phyloP scores from a whole-genome alignment of 2,888 invertebrate species.

The Drosophila quinaria region DNA sequence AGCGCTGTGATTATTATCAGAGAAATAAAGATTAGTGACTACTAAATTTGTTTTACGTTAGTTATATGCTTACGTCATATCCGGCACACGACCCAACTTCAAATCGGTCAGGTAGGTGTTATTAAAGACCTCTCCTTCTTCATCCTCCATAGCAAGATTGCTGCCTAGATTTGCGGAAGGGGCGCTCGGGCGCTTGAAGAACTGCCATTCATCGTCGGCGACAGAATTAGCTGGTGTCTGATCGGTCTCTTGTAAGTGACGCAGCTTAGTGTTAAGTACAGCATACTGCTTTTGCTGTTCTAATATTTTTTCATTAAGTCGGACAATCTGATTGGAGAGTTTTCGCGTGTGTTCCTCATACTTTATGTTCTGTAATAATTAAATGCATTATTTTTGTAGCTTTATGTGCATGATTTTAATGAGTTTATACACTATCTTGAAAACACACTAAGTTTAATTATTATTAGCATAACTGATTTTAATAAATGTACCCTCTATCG shows the following conservation, averaged over 20 bases:
- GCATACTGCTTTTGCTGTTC: constrained; percentile 84
- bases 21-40: background rate
- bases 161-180: constrained; percentile 70
- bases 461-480: no score
- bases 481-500: no score
- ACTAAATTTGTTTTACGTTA: constrained; percentile 62
- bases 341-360: constrained; percentile 83
- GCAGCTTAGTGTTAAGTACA: constrained; percentile 81
- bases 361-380: constrained; percentile 71
- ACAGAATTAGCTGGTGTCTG: constrained; percentile 2
- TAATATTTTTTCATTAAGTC: constrained; percentile 83
- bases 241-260: constrained; percentile 69
- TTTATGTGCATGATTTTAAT: background rate
- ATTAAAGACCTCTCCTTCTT: constrained; percentile 94
- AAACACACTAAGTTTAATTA: no score
- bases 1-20: constrained; percentile 77
- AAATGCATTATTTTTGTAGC: background rate
- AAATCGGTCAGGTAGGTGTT: constrained; percentile 91
- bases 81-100: constrained; percentile 87
- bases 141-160: constrained; percentile 92
- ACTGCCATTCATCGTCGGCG: constrained; percentile 39
- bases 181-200: constrained; percentile 71
- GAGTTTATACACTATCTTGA: background rate
- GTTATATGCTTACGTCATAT: constrained; percentile 64
- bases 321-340: constrained; percentile 83